Base-by-base conservation (phyloP, 2,888 invertebrate species). In the Drosophila differens region DNA sequence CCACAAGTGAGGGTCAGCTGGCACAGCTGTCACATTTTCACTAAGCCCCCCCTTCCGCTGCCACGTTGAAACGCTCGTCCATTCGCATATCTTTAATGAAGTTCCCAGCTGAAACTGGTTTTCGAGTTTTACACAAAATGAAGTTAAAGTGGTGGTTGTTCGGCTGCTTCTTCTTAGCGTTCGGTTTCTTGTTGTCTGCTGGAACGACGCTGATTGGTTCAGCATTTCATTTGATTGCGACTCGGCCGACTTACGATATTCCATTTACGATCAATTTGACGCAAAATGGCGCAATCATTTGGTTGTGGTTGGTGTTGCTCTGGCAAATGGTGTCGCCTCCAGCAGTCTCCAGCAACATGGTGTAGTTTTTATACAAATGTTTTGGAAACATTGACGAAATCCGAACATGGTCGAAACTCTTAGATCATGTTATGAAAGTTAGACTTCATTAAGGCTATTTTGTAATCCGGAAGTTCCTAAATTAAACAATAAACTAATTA, bases 1-100 rank as follows among this genome's bases (percentile, higher is more conserved):
- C 69, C 69, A 73, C 72, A 39, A 52, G 58, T 51, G 52, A 72
- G 79, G 85, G 85, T 85, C 90, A 90, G 79, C 89, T 90, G 90
- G 76, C 85, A 83, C 85, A 85, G 85, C 85, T 85, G 85, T 90
- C 90, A 66, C 90, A 85, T 90, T 90, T 90, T 85, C 73, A 74
- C 69, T 83, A 75, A 87, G 83, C 79, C 83, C 76, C 70, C 14
- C 51, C 14, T 58, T 53, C 47, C 54, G 44, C 14, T 25, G 22
- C 19, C n/a, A 37, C 25, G 22, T 37, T 49, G 4, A n/a, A 47
- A 9, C 53, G 39, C 32, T 30, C 62, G 44, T 44, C 47, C 30
- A 47, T 47, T 52, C 16, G 12, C 58, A 59, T 61, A 58, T 80
- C 80, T 80, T 79, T 78, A 88, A 89, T 89, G 71, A 83, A 83